Percentiles rank a stretch among this genome's conserved stretches.
These are phyloP conservation scores for Serranus cabrilla DNA, from an alignment of 2,797 vertebrate species.

Conservation along the genomic window DNA sequence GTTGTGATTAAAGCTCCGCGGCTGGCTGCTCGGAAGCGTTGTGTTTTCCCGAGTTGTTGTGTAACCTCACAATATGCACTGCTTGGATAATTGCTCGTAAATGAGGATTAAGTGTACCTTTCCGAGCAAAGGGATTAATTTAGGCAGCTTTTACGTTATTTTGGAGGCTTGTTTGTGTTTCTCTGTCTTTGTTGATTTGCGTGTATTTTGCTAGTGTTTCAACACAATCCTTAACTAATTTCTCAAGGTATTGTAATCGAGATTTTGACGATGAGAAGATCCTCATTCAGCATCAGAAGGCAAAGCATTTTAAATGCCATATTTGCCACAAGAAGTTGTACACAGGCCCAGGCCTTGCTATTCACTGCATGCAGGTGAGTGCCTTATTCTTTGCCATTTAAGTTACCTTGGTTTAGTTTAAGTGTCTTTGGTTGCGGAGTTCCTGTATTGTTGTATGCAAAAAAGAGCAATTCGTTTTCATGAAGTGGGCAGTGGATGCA, in stretches of 20 bases:
- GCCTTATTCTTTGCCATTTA: neutral
- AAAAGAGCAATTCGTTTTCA: no score
- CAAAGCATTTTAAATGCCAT: conserved; percentile 99
- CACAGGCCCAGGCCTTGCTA: conserved; percentile 97
- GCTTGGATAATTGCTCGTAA: rapidly evolving
- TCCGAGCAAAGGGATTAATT: neutral
- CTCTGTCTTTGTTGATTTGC: no score
- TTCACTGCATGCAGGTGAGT: conserved; percentile 98
- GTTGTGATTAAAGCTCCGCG: neutral
- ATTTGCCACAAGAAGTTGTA: conserved; percentile 99
- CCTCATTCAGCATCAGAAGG: conserved; percentile 99
- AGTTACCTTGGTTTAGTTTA: neutral
- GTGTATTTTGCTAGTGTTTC: no score
- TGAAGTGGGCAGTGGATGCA: rapidly evolving
- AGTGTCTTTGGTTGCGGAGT: neutral
- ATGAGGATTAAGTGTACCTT: rapidly evolving
- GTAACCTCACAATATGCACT: neutral
- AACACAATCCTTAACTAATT: conserved; percentile 59
- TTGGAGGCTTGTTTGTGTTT: neutral
- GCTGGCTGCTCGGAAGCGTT: neutral
- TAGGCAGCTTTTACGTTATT: no score
- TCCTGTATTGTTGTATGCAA: neutral
- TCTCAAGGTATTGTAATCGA: conserved; percentile 95
- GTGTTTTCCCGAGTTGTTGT: neutral
- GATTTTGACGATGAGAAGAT: conserved; percentile 99